These are phyloP conservation scores for Medauroidea extradentata DNA, from an alignment of 1,140 invertebrate genomes.

Conservation along the genomic window DNA sequence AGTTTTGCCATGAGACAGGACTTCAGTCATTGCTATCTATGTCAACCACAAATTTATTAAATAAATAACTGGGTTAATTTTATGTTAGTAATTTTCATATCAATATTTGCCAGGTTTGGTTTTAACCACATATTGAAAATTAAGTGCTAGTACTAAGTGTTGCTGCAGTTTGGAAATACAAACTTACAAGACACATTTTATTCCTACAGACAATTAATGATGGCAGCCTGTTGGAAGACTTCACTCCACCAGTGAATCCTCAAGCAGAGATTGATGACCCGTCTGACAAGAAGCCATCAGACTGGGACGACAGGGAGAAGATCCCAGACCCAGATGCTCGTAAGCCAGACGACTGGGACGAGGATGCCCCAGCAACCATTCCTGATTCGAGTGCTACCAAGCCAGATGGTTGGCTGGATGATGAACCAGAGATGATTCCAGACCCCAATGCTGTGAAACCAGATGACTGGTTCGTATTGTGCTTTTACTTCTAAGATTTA, in stretches of 20 bases:
- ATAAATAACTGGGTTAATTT: too few species aligned
- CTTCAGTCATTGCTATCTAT: too few species aligned
- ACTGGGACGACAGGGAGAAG: constrained; percentile 98
- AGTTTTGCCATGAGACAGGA: too few species aligned
- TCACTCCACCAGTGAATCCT: constrained; percentile 91
- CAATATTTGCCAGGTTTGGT: not conserved
- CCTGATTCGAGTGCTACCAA: constrained; percentile 82
- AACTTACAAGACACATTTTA: too few species aligned
- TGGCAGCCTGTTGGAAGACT: constrained; percentile 84
- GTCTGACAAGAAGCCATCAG: constrained; percentile 79
- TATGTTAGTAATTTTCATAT: not conserved
- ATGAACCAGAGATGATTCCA: constrained; percentile 83
- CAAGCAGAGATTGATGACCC: constrained; percentile 94
- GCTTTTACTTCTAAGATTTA: not conserved
- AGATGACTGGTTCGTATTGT: constrained; percentile 70
- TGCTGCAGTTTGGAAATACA: too few species aligned
- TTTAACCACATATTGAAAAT: too few species aligned
- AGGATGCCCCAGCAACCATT: constrained; percentile 86
- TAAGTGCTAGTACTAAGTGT: too few species aligned
- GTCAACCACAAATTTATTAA: too few species aligned
- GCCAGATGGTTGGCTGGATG: constrained; percentile 91
- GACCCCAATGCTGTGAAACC: constrained; percentile 87
- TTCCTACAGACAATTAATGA: constrained; percentile 59
- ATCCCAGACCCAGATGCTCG: constrained; percentile 81
- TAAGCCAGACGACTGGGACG: constrained; percentile 95